Conservation (phyloP, 2,888 invertebrate species). For the Chrysotoxum bicinctum region DNA sequence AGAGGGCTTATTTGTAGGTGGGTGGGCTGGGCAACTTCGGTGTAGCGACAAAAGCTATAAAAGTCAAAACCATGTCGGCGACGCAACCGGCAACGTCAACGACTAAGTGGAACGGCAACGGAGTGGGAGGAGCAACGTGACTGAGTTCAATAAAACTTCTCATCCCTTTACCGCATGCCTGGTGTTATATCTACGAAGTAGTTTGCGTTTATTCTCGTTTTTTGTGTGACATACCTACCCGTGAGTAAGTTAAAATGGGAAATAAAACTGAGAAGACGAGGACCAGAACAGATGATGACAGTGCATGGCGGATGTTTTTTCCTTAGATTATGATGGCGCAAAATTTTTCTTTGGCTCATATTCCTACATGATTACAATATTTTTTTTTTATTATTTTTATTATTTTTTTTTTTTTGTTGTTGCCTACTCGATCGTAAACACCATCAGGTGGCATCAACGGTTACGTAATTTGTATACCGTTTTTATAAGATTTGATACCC, state of each 20-base stretch:
- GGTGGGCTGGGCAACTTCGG: slow-evolving; percentile 1
- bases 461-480: slow-evolving; percentile 63
- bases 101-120: neutral
- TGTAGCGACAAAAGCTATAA: slow-evolving; percentile 60
- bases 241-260: slow-evolving; percentile 56
- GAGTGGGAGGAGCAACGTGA: slow-evolving; percentile 53
- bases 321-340: slow-evolving; percentile 47
- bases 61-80: slow-evolving; percentile 47
- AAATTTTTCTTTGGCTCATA: slow-evolving; percentile 49
- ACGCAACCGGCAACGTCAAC: neutral
- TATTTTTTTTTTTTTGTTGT: slow-evolving; percentile 18
- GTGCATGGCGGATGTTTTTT: slow-evolving; percentile 11
- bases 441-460: slow-evolving; percentile 68
- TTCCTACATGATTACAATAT: slow-evolving; percentile 36
- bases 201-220: slow-evolving; percentile 65
- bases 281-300: slow-evolving; percentile 29
- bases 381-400: slow-evolving; percentile 11
- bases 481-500: slow-evolving; percentile 66
- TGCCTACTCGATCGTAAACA: slow-evolving; percentile 68
- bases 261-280: slow-evolving; percentile 43
- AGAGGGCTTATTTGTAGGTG: neutral
- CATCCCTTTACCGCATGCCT: slow-evolving; percentile 6
- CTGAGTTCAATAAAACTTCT: slow-evolving; percentile 66
- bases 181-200: slow-evolving; percentile 44
- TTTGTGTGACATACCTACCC: slow-evolving; percentile 43